Base-by-base conservation (phyloP, 2,113 vertebrate species). In the Melanotaenia duboulayi region DNA sequence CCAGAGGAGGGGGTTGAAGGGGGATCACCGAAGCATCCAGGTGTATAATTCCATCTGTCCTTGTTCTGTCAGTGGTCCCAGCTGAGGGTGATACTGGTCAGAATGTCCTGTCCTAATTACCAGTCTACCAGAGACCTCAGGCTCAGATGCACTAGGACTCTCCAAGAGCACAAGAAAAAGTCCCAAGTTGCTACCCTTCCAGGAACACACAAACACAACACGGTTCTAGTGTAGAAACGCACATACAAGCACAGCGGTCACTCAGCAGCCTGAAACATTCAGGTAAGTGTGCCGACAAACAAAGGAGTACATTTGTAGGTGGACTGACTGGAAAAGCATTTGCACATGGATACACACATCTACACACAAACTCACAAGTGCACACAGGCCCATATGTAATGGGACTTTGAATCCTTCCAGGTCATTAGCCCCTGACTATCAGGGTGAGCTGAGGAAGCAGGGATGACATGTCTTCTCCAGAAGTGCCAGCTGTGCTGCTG, bases 21-120 rank as follows among this genome's bases (percentile, higher is more conserved):
- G 28, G 54, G 14, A 1, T 22, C n/a, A 35, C 24, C 55, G 74
- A 84, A 87, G 78, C 61, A 65, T 87, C 79, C 79, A 85, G 80
- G 86, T 89, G 82, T 85, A 74, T 84, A 79, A 83, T 89, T 82
- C 85, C 80, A 72, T 85, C 74, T 79, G 87, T 86, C 87, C 89
- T 87, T 87, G 84, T 90, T 90, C 87, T 87, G 89, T 89, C 87
- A 90, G 64, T 59, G 84, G 74, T 84, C 84, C 88, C 79, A 83
- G 75, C 78, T 82, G 88, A 85, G 73, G 65, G 76, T 65, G 78
- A 40, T 48, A 66, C 76, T 86, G 86, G 89, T 89, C 87, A 89
- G 62, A 75, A 52, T 74, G 89, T 83, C 89, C 81, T 87, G 87
- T 86, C 86, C 90, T 90, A 86, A 88, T 92, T 90, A 89, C 78